Conservation (phyloP, 2,888 invertebrate species). For the Dinocampus coccinellae region DNA sequence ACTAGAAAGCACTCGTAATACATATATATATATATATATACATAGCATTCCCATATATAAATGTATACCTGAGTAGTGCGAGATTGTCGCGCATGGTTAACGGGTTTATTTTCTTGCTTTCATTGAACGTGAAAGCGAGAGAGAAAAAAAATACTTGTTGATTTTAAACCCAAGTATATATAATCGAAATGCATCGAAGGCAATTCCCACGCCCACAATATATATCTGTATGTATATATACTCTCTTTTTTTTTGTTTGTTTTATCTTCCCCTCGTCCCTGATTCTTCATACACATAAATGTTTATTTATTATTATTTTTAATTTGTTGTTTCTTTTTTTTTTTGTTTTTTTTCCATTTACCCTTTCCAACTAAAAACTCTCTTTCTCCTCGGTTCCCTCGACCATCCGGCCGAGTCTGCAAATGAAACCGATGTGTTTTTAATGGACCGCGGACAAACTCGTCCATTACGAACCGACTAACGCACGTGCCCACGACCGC, state of each 20-base stretch:
- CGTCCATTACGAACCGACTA: conserved; percentile 44
- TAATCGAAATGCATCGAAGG: conserved; percentile 18
- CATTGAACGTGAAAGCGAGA: not conserved
- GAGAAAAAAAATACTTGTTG: conserved; percentile 32
- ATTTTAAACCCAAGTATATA: conserved; percentile 21
- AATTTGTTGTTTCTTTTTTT: not conserved
- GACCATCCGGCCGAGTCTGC: conserved; percentile 39
- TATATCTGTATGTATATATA: not conserved
- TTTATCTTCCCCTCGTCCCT: no score
- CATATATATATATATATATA: not conserved
- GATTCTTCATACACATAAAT: not conserved
- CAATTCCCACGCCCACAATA: conserved; percentile 10
- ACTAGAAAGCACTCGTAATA: conserved; percentile 27
- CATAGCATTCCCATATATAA: not conserved
- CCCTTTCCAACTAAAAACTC: conserved; percentile 28
- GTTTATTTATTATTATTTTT: not conserved
- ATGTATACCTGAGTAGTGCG: not conserved
- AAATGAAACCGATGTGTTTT: conserved; percentile 59
- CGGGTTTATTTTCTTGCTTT: not conserved
- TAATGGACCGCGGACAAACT: conserved; percentile 59
- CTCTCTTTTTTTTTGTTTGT: not conserved
- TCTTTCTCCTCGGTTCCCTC: not conserved
- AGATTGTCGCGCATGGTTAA: not conserved
- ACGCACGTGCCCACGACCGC: conserved; percentile 38
- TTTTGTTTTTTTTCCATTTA: conserved; percentile 15